Percentiles rank a stretch among this genome's conserved stretches.
Evolutionary conservation across 2,113 vertebrate species (phyloP).

Genomic region (Neolamprologus tretocephalus): DNA sequence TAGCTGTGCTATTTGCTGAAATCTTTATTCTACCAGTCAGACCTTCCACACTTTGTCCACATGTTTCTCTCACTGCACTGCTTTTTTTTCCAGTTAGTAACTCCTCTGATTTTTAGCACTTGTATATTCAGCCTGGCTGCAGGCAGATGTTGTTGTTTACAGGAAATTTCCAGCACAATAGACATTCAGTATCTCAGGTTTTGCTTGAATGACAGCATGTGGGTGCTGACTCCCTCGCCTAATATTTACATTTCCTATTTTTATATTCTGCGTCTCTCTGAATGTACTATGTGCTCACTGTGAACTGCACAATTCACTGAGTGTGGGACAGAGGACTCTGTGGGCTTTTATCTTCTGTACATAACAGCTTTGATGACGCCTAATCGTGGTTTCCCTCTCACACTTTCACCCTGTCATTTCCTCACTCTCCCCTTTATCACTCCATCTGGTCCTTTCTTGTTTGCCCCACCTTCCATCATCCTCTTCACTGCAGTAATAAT

Average conservation of each 20-base stretch:
- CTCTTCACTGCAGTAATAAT: conserved; percentile 12
- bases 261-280: background rate
- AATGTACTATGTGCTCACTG: background rate
- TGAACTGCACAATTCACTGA: background rate
- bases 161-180: background rate
- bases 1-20: background rate
- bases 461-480: background rate
- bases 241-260: background rate
- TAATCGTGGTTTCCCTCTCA: background rate
- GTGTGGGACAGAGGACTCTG: background rate
- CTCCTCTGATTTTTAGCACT: background rate
- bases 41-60: background rate
- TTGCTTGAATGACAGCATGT: background rate
- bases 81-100: background rate
- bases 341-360: background rate
- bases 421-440: background rate
- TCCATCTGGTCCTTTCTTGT: background rate
- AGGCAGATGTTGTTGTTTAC: background rate
- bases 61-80: rapidly evolving
- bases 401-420: background rate
- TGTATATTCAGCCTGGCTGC: background rate
- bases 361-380: background rate
- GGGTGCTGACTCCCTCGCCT: background rate
- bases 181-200: background rate
- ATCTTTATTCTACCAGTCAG: background rate